phyloP scores from a whole-genome alignment of 1,140 invertebrate species.

The Drosophila busckii region DNA sequence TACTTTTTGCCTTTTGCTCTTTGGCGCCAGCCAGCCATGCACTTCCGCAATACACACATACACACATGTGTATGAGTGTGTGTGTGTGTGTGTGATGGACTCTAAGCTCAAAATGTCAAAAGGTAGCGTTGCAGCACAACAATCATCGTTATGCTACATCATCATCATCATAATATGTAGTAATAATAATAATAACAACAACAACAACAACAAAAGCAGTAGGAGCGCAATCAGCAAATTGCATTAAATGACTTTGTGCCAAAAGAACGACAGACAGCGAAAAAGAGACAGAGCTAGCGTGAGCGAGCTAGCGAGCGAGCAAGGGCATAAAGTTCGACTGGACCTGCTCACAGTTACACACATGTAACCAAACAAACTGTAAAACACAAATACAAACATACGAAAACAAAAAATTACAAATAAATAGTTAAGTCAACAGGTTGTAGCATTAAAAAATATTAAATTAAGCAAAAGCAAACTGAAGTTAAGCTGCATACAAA shows the following conservation, averaged over 20 bases:
- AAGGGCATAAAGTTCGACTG: no score
- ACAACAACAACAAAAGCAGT: conserved; percentile 36
- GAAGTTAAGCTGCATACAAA: no score
- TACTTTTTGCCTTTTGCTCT: conserved; percentile 44
- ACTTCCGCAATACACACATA: no score
- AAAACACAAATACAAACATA: no score
- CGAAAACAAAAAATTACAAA: no score
- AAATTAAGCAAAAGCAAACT: no score
- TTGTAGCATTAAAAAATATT: no score
- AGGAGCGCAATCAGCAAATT: conserved; percentile 68
- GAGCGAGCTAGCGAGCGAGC: not conserved
- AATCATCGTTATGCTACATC: conserved; percentile 8
- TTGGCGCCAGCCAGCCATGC: conserved; percentile 36
- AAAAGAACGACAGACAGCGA: conserved; percentile 2
- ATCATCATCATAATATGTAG: no score
- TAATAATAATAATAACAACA: no score
- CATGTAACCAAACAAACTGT: no score
- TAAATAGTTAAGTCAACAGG: no score
- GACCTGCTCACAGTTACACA: no score
- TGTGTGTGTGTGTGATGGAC: conserved; percentile 17
- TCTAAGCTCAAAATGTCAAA: conserved; percentile 59
- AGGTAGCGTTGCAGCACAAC: conserved; percentile 30
- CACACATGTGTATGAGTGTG: conserved; percentile 16
- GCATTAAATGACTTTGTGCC: conserved; percentile 70
- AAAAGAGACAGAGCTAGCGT: not conserved